phyloP scores from a whole-genome alignment of 2,113 vertebrate genomes.

The Bostrychus sinensis region DNA sequence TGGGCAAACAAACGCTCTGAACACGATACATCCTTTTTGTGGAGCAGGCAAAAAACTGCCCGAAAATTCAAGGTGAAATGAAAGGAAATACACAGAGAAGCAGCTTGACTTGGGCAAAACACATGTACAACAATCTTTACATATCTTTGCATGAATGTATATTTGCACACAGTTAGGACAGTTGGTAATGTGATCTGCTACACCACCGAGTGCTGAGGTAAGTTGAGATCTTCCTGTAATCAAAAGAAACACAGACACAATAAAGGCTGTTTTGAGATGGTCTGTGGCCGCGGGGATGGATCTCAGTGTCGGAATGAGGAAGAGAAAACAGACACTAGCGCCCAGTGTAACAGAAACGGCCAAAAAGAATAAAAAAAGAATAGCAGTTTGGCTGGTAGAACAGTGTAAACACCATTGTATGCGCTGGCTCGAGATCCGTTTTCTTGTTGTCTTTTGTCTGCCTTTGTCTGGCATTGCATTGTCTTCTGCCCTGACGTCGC shows the following conservation, averaged over 20 bases:
- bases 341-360: conserved; percentile 20
- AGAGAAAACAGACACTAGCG: conserved; percentile 51
- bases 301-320: conserved; percentile 62
- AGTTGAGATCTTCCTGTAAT: conserved; percentile 74
- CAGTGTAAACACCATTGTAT: neutral
- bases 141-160: conserved; percentile 18
- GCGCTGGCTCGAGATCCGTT: conserved; percentile 8
- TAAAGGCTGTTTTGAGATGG: conserved; percentile 64
- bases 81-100: conserved; percentile 7
- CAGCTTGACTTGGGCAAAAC: neutral
- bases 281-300: conserved; percentile 57
- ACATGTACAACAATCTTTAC: conserved; percentile 9
- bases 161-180: conserved; percentile 24
- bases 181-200: conserved; percentile 55
- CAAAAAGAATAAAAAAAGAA: conserved; percentile 23
- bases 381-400: conserved; percentile 22
- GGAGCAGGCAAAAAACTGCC: neutral
- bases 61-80: conserved; percentile 14
- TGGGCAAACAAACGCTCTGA: neutral
- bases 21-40: conserved; percentile 21
- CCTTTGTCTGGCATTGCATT: conserved; percentile 21
- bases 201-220: conserved; percentile 60
- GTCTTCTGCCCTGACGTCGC: conserved; percentile 33
- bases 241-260: conserved; percentile 74
- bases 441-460: conserved; percentile 29